Base-by-base conservation (phyloP, 2,888 invertebrate genomes). In the Pristionchus entomophagus region DNA sequence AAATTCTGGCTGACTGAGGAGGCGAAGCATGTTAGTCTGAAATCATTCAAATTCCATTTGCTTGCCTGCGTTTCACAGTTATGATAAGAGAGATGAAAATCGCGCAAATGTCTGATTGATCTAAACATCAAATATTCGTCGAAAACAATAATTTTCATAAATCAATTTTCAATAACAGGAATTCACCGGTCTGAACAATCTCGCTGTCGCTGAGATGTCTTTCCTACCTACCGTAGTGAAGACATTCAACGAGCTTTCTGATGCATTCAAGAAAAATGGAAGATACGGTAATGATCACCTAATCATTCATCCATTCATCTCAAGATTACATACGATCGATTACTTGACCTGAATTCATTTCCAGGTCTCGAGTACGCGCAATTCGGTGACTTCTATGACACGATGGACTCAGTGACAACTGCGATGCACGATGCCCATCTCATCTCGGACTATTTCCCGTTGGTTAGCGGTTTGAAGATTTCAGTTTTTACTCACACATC, bases 391-490 rank as follows among this genome's bases (percentile, higher is more conserved):
- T 91, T 91, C 86, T 90, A 90, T 82, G 80, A 69, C 14, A 85
- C 83, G n/a, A 91, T 91, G 90, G 86, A 86, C 41, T 62, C 78
- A 2, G 69, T 90, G 22, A 89, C 89, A 26, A 84, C 86, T 41
- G 49, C 89, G 3, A 82, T 89, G 86, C 91, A 91, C 86, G 86
- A 87, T 49, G 87, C 89, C 45, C 90, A 91, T 80, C 86, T 91
- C n/a, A 56, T 91, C 38, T 65, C 86, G 19, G 89, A 91, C 19
- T 85, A 90, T 85, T 73, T 91, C 26, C 91, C 91, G 0, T 69
- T 87, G 51, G 86, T 89, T 2, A 73, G 51, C 17, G 4, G 19
- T 12, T 32, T 29, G 4, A n/a, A n/a, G n/a, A n/a, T n/a, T n/a
- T n/a, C n/a, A n/a, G n/a, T n/a, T n/a, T n/a, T n/a, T n/a, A n/a